phyloP scores from a whole-genome alignment of 1,140 invertebrate species.

The Pseudomyrmex flavicornis region DNA sequence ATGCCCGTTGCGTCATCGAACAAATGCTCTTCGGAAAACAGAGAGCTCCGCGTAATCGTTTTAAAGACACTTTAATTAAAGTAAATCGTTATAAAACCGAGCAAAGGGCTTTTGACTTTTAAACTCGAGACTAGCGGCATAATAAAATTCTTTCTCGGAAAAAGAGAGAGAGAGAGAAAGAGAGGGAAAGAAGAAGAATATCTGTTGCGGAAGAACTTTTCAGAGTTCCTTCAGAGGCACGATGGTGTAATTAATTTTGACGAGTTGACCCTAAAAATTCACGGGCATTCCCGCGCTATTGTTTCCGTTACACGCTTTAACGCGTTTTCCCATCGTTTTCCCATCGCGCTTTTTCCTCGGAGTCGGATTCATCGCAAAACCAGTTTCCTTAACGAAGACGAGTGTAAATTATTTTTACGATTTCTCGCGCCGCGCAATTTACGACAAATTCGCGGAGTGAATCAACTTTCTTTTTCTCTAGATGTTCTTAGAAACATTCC shows the following conservation, averaged over 20 bases:
- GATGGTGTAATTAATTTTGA: conserved; percentile 55
- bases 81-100: conserved; percentile 51
- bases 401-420: conserved; percentile 42
- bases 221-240: conserved; percentile 34
- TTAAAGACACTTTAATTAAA: conserved; percentile 55
- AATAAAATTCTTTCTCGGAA: conserved; percentile 40
- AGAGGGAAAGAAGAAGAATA: conserved; percentile 8
- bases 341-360: neutral
- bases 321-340: conserved; percentile 19
- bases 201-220: conserved; percentile 39
- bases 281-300: conserved; percentile 32
- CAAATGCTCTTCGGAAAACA: conserved; percentile 25
- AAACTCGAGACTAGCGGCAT: conserved; percentile 22
- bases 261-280: conserved; percentile 47
- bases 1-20: neutral
- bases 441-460: conserved; percentile 20
- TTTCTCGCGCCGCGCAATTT: conserved; percentile 6
- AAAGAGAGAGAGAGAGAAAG: neutral
- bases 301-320: conserved; percentile 46
- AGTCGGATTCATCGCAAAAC: conserved; percentile 16
- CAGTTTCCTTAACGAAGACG: conserved; percentile 39
- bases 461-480: conserved; percentile 21
- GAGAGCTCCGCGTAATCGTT: conserved; percentile 34
- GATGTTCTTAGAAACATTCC: conserved; percentile 7
- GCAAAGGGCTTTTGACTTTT: conserved; percentile 48